Base-by-base conservation (phyloP, 2,797 vertebrate genomes). In the Chaenodraco wilsoni region DNA sequence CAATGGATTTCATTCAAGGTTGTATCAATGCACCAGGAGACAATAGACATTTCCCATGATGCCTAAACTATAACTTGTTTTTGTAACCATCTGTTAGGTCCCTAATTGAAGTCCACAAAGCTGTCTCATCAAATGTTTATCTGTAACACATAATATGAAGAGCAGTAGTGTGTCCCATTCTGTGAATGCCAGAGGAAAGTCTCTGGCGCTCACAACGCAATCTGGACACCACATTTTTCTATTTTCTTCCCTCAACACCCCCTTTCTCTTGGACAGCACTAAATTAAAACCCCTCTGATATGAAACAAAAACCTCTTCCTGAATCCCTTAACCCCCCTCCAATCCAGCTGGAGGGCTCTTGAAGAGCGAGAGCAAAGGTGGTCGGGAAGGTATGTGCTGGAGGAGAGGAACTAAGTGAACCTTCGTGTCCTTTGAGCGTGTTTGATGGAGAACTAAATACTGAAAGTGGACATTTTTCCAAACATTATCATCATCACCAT, bases 151-250 rank as follows among this genome's bases (percentile, higher is more conserved):
- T 57, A 75, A 79, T 74, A 75, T 75, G 73, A 88, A 46, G 74
- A 80, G 68, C 60, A 62, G 54, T 31, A 55, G 54, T 45, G 23
- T 70, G 65, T 78, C 74, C 45, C 51, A 9, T 37, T 64, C 15
- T 62, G 60, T 81, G 57, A 78, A 84, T 69, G 57, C 71, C 23
- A 50, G 23, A 69, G 46, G 58, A 74, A 67, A 74, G 31, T 59
- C 33, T n/a, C 31, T 69, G 57, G 70, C 77, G 55, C 72, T 69
- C 46, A 60, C 59, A 64, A 43, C 2, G 5, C 72, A 90, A 86
- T 89, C 90, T 91, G 88, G 86, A 87, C 76, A 62, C 78, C 90
- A 88, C 69, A 86, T 87, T 90, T 86, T 43, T 59, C 54, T 1
- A 44, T 63, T 78, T 68, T 64, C 63, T 74, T 70, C 43, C 63